These are phyloP conservation scores for Dicrostonyx torquatus DNA, from an alignment of 2,797 vertebrate genomes.

Conservation along the genomic window DNA sequence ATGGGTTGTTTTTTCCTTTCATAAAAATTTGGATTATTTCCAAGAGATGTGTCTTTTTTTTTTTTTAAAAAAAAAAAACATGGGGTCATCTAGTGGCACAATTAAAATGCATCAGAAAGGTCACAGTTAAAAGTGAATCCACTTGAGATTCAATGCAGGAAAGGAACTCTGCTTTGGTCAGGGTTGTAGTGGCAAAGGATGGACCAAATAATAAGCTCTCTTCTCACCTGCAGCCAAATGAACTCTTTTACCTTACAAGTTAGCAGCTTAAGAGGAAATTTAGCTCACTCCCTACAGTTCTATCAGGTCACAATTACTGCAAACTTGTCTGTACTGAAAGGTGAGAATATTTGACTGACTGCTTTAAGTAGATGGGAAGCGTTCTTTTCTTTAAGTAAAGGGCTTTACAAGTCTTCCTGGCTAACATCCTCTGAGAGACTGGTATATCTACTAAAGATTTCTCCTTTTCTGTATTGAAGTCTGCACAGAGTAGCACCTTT, in stretches of 20 bases:
- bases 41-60: neutral
- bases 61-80: constrained; percentile 49
- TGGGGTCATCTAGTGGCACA: neutral
- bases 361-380: neutral
- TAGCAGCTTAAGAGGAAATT: constrained; percentile 50
- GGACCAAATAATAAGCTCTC: neutral
- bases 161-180: neutral
- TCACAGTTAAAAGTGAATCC: neutral
- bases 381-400: neutral
- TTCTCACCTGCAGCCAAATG: neutral
- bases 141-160: constrained; percentile 4
- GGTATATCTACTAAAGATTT: neutral
- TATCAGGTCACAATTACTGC: constrained; percentile 43
- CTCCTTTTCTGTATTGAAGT: neutral
- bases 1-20: constrained; percentile 49
- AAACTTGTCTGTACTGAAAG: constrained; percentile 34
- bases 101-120: constrained; percentile 16
- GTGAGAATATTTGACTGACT: neutral
- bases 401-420: constrained; percentile 24
- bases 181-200: neutral
- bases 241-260: neutral
- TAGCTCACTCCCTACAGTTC: neutral
- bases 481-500: neutral
- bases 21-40: neutral
- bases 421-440: neutral